Conservation (phyloP, 1,140 invertebrate genomes). For the Diachasma alloeum region DNA sequence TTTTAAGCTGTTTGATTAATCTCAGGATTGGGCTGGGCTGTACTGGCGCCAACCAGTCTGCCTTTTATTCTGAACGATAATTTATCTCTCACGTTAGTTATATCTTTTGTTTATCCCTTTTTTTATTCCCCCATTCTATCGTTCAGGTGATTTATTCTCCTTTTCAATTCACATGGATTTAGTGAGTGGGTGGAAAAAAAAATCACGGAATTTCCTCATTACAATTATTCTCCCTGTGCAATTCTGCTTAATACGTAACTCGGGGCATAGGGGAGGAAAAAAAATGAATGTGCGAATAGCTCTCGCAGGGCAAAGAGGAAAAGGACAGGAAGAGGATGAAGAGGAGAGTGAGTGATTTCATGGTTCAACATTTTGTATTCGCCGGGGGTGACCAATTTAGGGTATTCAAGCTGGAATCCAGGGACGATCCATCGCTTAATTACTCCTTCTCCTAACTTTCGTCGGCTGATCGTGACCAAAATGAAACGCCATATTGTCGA, state of each 20-base stretch:
- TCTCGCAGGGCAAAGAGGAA: neutral
- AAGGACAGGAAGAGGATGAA: neutral
- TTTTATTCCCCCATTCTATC: neutral
- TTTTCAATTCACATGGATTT: neutral
- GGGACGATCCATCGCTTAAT: slow-evolving; percentile 38
- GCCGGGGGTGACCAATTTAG: slow-evolving; percentile 26
- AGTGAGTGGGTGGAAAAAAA: neutral
- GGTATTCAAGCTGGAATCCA: slow-evolving; percentile 28
- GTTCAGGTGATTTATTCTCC: neutral
- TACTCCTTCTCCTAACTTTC: slow-evolving; percentile 36
- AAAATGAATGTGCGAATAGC: slow-evolving; percentile 2
- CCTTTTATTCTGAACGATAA: neutral
- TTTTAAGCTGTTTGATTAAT: slow-evolving; percentile 12
- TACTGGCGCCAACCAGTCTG: neutral
- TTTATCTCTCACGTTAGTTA: neutral
- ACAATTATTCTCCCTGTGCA: neutral
- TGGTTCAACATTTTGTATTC: slow-evolving; percentile 25
- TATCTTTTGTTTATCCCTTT: neutral
- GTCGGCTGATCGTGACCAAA: slow-evolving; percentile 36
- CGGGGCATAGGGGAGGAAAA: neutral
- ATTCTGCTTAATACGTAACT: neutral
- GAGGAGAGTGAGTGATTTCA: neutral
- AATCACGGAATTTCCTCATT: neutral
- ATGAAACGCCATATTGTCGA: slow-evolving; percentile 30
- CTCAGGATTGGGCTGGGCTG: neutral